phyloP scores from a whole-genome alignment of 35 echinoderm and acorn worm genomes.

The Ophiothrix spiculata region DNA sequence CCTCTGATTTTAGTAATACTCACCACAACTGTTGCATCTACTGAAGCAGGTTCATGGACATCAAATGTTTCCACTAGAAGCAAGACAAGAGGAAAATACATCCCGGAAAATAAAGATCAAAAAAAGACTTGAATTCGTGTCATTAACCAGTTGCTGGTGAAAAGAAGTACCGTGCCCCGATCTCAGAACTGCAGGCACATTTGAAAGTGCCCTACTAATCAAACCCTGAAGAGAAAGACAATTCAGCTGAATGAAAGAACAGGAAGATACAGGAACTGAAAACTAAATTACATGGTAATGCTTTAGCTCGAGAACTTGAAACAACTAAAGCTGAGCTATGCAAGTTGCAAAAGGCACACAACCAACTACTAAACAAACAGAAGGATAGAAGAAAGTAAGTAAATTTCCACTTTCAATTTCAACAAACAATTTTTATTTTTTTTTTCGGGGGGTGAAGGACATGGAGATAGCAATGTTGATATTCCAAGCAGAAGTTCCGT shows the following conservation, averaged over 20 bases:
- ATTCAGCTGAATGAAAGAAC: slow-evolving; percentile 17
- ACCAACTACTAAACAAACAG: no score
- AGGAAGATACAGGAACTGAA: slow-evolving; percentile 39
- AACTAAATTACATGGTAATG: slow-evolving; percentile 27
- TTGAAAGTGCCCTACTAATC: slow-evolving; percentile 50
- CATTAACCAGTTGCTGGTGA: slow-evolving; percentile 10
- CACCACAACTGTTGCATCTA: background rate
- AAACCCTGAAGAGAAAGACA: slow-evolving; percentile 50
- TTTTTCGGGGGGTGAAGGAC: no score
- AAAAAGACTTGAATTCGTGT: slow-evolving; percentile 40
- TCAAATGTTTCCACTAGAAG: slow-evolving; percentile 36
- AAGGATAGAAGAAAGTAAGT: no score
- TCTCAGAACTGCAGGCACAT: slow-evolving; percentile 23
- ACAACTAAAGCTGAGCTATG: slow-evolving; percentile 23
- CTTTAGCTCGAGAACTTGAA: slow-evolving; percentile 36
- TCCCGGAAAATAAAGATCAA: slow-evolving; percentile 36
- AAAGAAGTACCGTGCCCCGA: slow-evolving; percentile 27
- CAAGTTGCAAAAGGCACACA: slow-evolving; percentile 35
- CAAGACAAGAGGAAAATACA: slow-evolving; percentile 11
- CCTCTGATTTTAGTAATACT: no score
- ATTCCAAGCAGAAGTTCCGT: no score
- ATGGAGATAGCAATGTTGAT: no score
- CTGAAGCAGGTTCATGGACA: slow-evolving; percentile 17
- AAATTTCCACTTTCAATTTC: no score
- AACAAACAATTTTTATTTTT: no score